phyloP scores from a whole-genome alignment of 2,888 invertebrate species.

The Cheilosia variabilis region DNA sequence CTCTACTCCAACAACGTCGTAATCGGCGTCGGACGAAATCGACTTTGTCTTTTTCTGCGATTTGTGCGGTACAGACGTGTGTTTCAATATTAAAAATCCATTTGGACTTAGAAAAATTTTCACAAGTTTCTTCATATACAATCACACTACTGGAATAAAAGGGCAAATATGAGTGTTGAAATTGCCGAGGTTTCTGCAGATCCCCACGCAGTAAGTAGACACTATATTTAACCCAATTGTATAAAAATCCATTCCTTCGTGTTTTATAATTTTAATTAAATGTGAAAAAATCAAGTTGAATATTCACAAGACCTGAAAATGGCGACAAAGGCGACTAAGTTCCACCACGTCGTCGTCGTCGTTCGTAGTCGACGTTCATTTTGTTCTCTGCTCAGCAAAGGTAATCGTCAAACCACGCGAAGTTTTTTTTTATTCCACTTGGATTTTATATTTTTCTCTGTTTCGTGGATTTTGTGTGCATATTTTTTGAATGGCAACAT shows the following conservation, averaged over 20 bases:
- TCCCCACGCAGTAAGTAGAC: conserved; percentile 64
- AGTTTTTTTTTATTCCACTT: conserved; percentile 52
- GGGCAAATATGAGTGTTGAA: conserved; percentile 62
- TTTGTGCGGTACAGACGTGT: conserved; percentile 77
- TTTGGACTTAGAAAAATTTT: conserved; percentile 77
- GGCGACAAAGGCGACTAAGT: conserved; percentile 71
- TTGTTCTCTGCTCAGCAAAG: conserved; percentile 68
- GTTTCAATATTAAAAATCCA: conserved; percentile 76
- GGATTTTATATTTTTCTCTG: conserved; percentile 28
- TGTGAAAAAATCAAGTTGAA: conserved; percentile 54
- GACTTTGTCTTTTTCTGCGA: conserved; percentile 78
- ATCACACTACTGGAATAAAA: conserved; percentile 28
- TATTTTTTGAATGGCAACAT: conserved; percentile 5
- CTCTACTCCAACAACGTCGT: conserved; percentile 71
- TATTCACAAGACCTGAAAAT: conserved; percentile 69
- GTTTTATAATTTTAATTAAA: conserved; percentile 40
- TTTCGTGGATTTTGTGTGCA: conserved; percentile 28
- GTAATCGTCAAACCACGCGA: conserved; percentile 68
- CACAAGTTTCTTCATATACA: conserved; percentile 35
- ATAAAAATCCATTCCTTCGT: conserved; percentile 17
- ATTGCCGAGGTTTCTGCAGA: conserved; percentile 50
- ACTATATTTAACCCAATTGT: conserved; percentile 49
- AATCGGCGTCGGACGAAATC: conserved; percentile 76
- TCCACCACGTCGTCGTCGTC: conserved; percentile 55
- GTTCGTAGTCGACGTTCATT: conserved; percentile 67